Evolutionary conservation across 1,140 invertebrate species (phyloP), one percentile per base, ranked within the genome.

Genomic region (Drosophila nigrodunni): DNA sequence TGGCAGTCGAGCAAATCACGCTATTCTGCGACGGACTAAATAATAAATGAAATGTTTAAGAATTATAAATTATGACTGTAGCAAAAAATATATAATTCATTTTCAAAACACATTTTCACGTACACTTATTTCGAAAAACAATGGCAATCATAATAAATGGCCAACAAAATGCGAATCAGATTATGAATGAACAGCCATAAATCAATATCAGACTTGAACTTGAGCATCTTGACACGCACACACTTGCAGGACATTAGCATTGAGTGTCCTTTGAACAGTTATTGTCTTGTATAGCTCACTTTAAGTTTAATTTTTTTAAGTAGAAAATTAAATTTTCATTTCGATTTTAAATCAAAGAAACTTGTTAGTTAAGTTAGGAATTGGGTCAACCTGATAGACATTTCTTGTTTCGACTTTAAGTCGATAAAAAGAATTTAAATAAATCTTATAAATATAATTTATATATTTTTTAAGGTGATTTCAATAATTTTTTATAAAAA

Each of bases 41-140:
- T 50, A 39, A 52, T 52, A 64, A 71, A 59, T 41, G 34, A 76
- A 71, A 65, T 39, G 39, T 67, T 59, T 59, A 30, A 37, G 30
- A 18, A 47, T 43, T 15, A 50, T 50, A 15, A 46, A 55, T 44
- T 43, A 55, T 61, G 25, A 30, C 15, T 11, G 11, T 6, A 61
- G 10, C 8, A 5, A 18, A 7, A 35, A 47, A 13, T 5, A 18
- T 49, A 41, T 50, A 39, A 49, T 50, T 43, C 4, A 43, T 43
- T 43, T 41, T n/a, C 9, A 41, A 10, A 21, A 25, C n/a, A 41
- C 15, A 39, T 34, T 13, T 52, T 30, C 44, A 47, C 5, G 10
- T 18, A 7, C 11, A 52, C 15, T 10, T 52, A 10, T 13, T 66
- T 43, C 11, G 25, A 30, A 30, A 43, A n/a, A 41, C 39, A 41